Percentiles rank a stretch among this genome's conserved stretches.
phyloP scores from a whole-genome alignment of 2,113 vertebrate genomes.

The Syngnathus floridae region DNA sequence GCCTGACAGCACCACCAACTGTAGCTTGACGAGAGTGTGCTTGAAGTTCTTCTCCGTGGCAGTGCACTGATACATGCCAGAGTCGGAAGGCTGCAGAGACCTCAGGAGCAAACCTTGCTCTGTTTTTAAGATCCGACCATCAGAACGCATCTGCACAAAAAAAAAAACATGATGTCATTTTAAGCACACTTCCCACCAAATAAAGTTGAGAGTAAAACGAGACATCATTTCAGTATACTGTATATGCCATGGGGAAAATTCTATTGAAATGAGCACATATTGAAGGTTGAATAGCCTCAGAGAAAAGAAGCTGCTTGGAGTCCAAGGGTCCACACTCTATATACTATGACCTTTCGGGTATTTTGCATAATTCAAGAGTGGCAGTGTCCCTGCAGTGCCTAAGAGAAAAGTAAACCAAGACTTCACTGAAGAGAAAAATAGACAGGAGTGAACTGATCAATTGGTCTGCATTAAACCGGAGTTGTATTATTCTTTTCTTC shows the following conservation, averaged over 20 bases:
- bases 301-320: neutral
- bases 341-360: neutral
- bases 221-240: too few relatives aligned
- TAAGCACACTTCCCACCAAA: too few relatives aligned
- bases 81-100: slow-evolving; percentile 81
- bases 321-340: neutral
- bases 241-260: neutral
- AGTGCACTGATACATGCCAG: slow-evolving; percentile 88
- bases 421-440: neutral
- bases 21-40: slow-evolving; percentile 84
- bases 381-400: too few relatives aligned
- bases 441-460: neutral
- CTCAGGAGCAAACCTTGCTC: slow-evolving; percentile 90
- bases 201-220: too few relatives aligned
- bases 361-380: neutral
- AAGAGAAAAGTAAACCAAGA: too few relatives aligned
- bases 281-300: neutral
- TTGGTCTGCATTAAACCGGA: neutral
- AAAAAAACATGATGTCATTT: neutral
- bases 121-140: slow-evolving; percentile 84
- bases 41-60: slow-evolving; percentile 99
- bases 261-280: neutral
- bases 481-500: neutral
- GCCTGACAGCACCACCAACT: slow-evolving; percentile 82
- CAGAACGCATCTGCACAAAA: slow-evolving; percentile 78